Conservation (phyloP, 2,888 invertebrate species). For the Uloborus plumipes region DNA sequence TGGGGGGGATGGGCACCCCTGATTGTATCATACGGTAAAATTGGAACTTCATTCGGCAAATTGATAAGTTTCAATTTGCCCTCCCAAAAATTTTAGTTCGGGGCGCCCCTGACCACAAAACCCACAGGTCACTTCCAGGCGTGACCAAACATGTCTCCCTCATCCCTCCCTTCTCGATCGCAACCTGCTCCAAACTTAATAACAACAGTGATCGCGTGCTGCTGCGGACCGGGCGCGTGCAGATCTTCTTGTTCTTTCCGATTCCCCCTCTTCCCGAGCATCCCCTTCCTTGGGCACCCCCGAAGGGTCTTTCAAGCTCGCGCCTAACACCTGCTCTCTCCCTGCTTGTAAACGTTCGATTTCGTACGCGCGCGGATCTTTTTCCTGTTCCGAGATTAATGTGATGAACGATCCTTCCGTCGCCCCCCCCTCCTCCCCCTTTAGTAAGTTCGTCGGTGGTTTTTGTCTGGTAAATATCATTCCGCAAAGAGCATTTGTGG, state of each 20-base stretch:
- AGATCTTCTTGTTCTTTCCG: neutral
- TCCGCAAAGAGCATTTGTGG: too few relatives aligned
- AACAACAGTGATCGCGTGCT: conserved; percentile 19
- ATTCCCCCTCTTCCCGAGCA: neutral
- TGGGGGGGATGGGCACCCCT: too few relatives aligned
- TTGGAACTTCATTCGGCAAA: too few relatives aligned
- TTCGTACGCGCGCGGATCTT: conserved; percentile 5
- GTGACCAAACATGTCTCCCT: too few relatives aligned
- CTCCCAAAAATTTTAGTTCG: too few relatives aligned
- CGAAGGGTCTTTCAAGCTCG: conserved; percentile 6
- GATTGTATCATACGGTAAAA: too few relatives aligned
- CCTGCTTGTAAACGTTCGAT: conserved; percentile 33
- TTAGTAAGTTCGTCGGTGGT: neutral
- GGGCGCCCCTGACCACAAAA: too few relatives aligned
- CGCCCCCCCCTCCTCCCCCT: neutral
- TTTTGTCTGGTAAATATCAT: neutral
- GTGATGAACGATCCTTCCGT: conserved; percentile 6
- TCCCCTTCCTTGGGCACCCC: neutral
- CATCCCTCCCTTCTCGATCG: too few relatives aligned
- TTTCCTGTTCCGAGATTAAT: conserved; percentile 1
- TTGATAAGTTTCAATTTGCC: too few relatives aligned
- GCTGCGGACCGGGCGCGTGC: conserved; percentile 24
- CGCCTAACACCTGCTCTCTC: conserved; percentile 2
- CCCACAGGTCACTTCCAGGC: too few relatives aligned
- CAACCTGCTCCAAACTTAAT: too few relatives aligned